Evolutionary conservation across 1,140 invertebrate species (phyloP), one percentile per base, ranked within the genome.

Genomic region (Dufourea novaeangliae): DNA sequence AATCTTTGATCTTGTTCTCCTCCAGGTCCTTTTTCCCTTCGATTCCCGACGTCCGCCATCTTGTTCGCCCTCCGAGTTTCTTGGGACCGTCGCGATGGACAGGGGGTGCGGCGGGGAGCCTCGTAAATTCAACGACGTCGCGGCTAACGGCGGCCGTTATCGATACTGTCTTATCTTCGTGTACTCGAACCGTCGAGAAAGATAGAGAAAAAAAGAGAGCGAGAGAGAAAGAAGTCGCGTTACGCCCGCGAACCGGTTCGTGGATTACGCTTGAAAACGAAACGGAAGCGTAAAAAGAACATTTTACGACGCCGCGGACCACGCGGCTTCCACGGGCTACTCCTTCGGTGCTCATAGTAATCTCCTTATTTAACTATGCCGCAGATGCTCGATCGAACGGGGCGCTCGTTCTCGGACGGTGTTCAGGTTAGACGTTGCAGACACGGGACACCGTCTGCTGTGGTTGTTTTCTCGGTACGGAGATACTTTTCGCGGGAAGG

Each of bases 91-190:
- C 39, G 63, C 57, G 41, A 64, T 59, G 34, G 69, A 77, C 61
- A 46, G 44, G 72, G 78, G n/a, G n/a, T n/a, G n/a, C n/a, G n/a
- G n/a, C n/a, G n/a, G n/a, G n/a, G n/a, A n/a, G n/a, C n/a, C 67
- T 69, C 83, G 63, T 84, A 84, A 84, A 84, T 84, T 80, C n/a
- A 56, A 72, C 72, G 59, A 63, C 61, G 54, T 68, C 61, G 66
- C 77, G 61, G 34, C 52, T 68, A 76, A 79, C 81, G 67, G 46
- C 52, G 34, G 39, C 71, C 71, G 77, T 84, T 84, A 80, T 83
- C 82, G 77, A 64, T 77, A 80, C 77, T 67, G 67, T 22, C 67
- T 83, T 84, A 84, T 84, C 83, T 83, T 27, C 34, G 59, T 20
- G 52, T 34, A 66, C 79, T 71, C 62, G 56, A 62, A 52, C 44